A percentile compares a stretch with the other conserved stretches of the same genome.
phyloP scores from a whole-genome alignment of 2,888 invertebrate genomes.

The Diachrysia chrysitis region DNA sequence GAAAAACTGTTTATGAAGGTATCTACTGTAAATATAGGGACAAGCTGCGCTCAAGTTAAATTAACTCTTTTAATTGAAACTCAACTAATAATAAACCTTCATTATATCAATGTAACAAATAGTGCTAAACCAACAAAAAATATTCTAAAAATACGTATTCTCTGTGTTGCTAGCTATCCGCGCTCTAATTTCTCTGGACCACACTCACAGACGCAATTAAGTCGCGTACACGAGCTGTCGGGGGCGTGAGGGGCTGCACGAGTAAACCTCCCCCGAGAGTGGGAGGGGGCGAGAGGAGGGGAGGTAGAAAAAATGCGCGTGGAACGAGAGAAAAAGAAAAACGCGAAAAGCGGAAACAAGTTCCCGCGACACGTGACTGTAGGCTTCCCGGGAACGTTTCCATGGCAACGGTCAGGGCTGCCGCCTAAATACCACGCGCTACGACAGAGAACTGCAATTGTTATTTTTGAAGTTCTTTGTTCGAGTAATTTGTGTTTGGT shows the following conservation, averaged over 20 bases:
- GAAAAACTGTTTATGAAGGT: background rate
- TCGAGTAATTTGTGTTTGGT: slow-evolving; percentile 30
- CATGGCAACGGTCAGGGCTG: slow-evolving; percentile 78
- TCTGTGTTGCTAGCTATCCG: slow-evolving; percentile 70
- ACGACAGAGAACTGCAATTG: slow-evolving; percentile 41
- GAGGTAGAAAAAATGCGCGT: slow-evolving; percentile 81
- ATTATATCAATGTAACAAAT: background rate
- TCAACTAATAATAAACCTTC: background rate
- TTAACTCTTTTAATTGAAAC: background rate
- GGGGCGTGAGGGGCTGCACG: slow-evolving; percentile 66
- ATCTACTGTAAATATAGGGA: background rate
- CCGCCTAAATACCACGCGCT: slow-evolving; percentile 46
- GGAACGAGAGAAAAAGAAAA: slow-evolving; percentile 83
- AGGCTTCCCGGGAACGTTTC: slow-evolving; percentile 85
- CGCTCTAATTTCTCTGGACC: slow-evolving; percentile 88
- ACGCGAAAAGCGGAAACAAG: slow-evolving; percentile 86
- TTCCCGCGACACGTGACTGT: slow-evolving; percentile 88
- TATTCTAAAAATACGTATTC: slow-evolving; percentile 59
- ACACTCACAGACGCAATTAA: slow-evolving; percentile 90
- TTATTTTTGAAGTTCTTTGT: slow-evolving; percentile 21
- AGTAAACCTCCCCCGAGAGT: slow-evolving; percentile 63
- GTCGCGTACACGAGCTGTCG: slow-evolving; percentile 86
- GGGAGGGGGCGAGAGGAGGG: slow-evolving; percentile 51
- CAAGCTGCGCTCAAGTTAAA: background rate
- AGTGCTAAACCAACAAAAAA: slow-evolving; percentile 19